These are phyloP conservation scores for Chalcosyrphus nemorum DNA, from an alignment of 2,888 invertebrate species.

Conservation along the genomic window DNA sequence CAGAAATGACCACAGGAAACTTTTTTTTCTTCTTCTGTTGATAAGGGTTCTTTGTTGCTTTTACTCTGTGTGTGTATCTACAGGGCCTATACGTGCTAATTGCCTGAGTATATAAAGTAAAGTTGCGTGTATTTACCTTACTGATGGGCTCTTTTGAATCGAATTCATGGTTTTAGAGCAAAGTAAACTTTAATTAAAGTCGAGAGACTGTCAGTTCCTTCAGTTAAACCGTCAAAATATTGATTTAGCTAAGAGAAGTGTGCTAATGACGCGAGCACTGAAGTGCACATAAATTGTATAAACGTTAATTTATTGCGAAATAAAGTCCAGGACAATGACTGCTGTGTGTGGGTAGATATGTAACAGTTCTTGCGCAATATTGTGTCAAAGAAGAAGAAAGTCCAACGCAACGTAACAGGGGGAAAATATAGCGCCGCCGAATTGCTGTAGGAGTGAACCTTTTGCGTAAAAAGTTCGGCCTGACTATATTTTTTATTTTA, in stretches of 20 bases:
- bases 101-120: slow-evolving; percentile 17
- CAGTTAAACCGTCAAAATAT: background rate
- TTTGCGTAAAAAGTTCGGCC: no score
- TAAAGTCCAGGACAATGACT: background rate
- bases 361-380: background rate
- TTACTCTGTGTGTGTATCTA: slow-evolving; percentile 7
- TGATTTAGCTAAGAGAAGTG: background rate
- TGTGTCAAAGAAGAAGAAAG: background rate
- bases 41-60: slow-evolving; percentile 40
- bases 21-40: no score
- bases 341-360: background rate
- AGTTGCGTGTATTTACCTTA: slow-evolving; percentile 12
- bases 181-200: slow-evolving; percentile 15
- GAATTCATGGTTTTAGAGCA: slow-evolving; percentile 34
- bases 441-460: no score
- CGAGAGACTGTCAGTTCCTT: background rate
- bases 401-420: background rate
- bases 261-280: background rate
- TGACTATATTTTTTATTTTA: no score
- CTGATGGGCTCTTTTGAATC: slow-evolving; percentile 18
- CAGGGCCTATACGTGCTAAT: slow-evolving; percentile 45
- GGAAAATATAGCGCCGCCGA: background rate
- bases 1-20: slow-evolving; percentile 48
- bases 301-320: background rate
- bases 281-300: background rate